A percentile compares a stretch with the other conserved stretches of the same genome.
These are phyloP conservation scores for Lasioglossum pauxillum DNA, from an alignment of 2,888 invertebrate species.

Conservation along the genomic window DNA sequence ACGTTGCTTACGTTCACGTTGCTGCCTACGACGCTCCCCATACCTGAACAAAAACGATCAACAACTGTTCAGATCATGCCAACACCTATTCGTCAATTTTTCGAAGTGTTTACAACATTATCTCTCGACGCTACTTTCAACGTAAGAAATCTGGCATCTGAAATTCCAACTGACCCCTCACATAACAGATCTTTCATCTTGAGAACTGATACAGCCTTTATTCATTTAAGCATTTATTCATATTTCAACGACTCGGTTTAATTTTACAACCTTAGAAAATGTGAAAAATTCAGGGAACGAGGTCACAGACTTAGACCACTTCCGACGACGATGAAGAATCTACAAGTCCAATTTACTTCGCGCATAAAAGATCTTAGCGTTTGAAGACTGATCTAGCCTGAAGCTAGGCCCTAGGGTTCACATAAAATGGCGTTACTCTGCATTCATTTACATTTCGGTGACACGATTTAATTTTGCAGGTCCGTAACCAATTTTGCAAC, in stretches of 20 bases:
- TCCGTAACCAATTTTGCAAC: background rate
- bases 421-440: background rate
- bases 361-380: background rate
- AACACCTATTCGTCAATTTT: background rate
- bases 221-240: too few relatives aligned
- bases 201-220: background rate
- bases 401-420: background rate
- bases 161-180: background rate
- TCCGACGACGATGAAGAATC: background rate
- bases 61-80: background rate
- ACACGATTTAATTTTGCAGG: background rate
- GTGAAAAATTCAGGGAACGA: background rate
- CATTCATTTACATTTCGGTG: background rate
- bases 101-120: background rate
- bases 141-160: too few relatives aligned
- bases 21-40: slow-evolving; percentile 80
- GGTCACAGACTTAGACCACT: background rate
- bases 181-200: background rate
- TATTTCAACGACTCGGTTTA: background rate
- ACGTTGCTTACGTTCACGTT: slow-evolving; percentile 66
- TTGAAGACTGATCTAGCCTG: background rate
- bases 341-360: background rate
- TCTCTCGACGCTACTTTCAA: too few relatives aligned
- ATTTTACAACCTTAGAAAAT: background rate
- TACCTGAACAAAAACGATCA: slow-evolving; percentile 70